Conservation (phyloP, 2,888 invertebrate genomes). For the Agrochola lychnidis region DNA sequence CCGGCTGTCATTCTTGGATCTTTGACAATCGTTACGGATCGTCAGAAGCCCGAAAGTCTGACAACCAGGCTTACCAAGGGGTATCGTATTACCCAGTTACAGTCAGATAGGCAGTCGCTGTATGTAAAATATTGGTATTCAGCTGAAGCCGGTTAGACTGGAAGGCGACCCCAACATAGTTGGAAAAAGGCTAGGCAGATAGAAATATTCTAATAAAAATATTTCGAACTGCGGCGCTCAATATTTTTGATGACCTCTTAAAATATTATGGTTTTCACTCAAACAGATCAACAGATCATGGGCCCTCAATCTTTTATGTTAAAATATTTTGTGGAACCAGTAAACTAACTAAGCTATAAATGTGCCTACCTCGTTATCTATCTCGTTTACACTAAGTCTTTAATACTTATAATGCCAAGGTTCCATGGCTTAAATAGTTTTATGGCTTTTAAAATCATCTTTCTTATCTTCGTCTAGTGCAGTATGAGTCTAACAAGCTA, state of each 20-base stretch:
- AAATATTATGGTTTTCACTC: conserved; percentile 1
- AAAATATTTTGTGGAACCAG: conserved; percentile 11
- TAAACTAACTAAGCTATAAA: conserved; percentile 24
- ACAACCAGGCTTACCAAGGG: too few relatives aligned
- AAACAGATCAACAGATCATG: background rate
- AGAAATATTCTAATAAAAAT: background rate
- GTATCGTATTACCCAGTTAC: too few relatives aligned
- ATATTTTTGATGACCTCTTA: conserved; percentile 1
- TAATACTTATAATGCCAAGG: conserved; percentile 38
- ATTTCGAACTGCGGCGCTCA: background rate
- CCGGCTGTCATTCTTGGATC: too few relatives aligned
- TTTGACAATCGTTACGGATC: too few relatives aligned
- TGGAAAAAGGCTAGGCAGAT: too few relatives aligned
- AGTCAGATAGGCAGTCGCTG: too few relatives aligned
- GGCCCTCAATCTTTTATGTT: background rate
- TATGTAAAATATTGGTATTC: too few relatives aligned
- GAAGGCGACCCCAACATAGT: too few relatives aligned
- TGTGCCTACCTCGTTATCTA: conserved; percentile 29
- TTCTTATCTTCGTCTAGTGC: conserved; percentile 16
- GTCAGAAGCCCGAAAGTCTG: too few relatives aligned
- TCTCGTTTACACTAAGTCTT: conserved; percentile 30
- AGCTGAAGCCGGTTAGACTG: too few relatives aligned
- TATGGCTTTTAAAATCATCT: conserved; percentile 26
- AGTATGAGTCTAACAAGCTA: background rate
- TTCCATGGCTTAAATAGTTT: conserved; percentile 33